Evolutionary conservation across 1,140 invertebrate genomes (phyloP).

Genomic region (Globodera ellingtonae): DNA sequence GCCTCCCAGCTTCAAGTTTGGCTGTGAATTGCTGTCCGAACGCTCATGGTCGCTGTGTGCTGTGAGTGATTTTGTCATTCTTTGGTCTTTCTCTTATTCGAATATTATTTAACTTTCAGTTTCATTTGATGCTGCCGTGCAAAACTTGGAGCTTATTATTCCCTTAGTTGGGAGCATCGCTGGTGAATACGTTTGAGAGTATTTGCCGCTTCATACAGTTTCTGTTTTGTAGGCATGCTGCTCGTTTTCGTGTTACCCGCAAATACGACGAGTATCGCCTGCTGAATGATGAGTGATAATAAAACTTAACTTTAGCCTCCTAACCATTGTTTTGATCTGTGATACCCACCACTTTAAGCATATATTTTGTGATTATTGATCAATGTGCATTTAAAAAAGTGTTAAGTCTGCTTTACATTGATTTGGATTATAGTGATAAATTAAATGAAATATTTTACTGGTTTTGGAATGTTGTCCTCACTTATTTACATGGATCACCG

Average conservation of each 20-base stretch:
- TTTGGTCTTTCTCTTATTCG: neutral
- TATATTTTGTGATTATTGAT: too few species aligned
- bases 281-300: too few species aligned
- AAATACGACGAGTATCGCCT: too few species aligned
- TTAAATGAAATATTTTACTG: too few species aligned
- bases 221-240: slow-evolving; percentile 48
- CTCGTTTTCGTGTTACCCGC: slow-evolving; percentile 55
- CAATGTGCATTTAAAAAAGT: too few species aligned
- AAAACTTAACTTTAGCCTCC: too few species aligned
- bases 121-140: slow-evolving; percentile 48
- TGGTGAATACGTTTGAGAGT: neutral
- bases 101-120: slow-evolving; percentile 38
- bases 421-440: too few species aligned
- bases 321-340: too few species aligned
- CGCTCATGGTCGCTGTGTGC: slow-evolving; percentile 19
- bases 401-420: too few species aligned
- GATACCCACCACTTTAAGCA: too few species aligned
- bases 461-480: too few species aligned
- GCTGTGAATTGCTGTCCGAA: slow-evolving; percentile 8
- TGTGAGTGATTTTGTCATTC: neutral
- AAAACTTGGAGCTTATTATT: slow-evolving; percentile 56
- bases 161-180: slow-evolving; percentile 53
- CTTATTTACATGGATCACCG: too few species aligned
- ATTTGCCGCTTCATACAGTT: neutral
- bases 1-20: slow-evolving; percentile 24